Evolutionary conservation across 2,797 vertebrate species (phyloP), one percentile per base, ranked within the genome.

Genomic region (Anguilla pacifica): DNA sequence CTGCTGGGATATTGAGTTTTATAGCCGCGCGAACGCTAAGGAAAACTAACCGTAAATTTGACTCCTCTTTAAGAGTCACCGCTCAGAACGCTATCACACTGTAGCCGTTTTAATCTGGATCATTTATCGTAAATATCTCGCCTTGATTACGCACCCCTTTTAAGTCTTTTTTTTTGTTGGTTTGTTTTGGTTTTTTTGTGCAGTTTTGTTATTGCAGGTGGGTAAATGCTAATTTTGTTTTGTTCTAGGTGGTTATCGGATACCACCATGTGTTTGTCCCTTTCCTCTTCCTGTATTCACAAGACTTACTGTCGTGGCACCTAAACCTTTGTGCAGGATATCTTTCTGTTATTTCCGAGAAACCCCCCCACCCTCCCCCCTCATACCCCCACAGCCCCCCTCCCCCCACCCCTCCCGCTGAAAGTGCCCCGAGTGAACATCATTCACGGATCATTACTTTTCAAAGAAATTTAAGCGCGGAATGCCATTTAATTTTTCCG

Each of bases 401-500:
- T 31, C 25, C 57, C 96, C 94, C 94, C 59, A 94, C 92, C 94
- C 70, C 88, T 95, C 96, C 96, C 94, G 94, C 70, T 51, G 93
- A 59, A 96, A 96, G 95, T 95, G 96, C 96, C 96, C 96, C 95
- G 95, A 97, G 96, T 96, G 96, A 97, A 96, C 96, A 96, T 97
- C 96, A 95, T 97, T 97, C 96, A 96, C 95, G 96, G 96, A 96
- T 96, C 96, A 97, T 97, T 97, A 97, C 96, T 97, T 97, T 97
- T 96, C 95, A 99, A 99, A 99, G 98, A 99, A 99, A 99, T 99
- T 98, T 99, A 98, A 98, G 98, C 96, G 88, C 94, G 95, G 96
- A 97, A 96, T 96, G 98, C 97, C 98, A 99, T 99, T 99, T 99
- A 97, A 98, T 98, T 98, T 98, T 98, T 97, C 96, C 97, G 95